These are phyloP conservation scores for Micrasema minimum DNA, from an alignment of 1,140 invertebrate genomes.

Conservation along the genomic window DNA sequence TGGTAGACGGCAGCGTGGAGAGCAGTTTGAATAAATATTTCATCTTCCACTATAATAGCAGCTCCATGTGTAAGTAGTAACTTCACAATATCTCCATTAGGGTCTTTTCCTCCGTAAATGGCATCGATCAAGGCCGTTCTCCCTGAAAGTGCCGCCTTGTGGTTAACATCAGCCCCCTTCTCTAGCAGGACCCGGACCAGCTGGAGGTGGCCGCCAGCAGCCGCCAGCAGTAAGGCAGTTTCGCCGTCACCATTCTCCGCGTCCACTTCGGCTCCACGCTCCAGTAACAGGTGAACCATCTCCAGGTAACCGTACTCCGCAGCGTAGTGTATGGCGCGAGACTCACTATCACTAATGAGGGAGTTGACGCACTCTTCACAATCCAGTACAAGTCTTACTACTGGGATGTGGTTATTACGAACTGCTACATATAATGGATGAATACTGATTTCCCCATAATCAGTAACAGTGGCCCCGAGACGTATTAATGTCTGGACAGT, in stretches of 20 bases:
- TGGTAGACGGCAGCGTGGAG: too few species aligned
- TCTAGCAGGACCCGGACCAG: not conserved
- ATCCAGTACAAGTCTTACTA: not conserved
- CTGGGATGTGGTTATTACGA: not conserved
- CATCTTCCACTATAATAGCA: too few species aligned
- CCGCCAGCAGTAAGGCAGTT: not conserved
- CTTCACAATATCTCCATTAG: too few species aligned
- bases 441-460: not conserved
- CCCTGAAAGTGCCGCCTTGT: not conserved
- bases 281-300: not conserved
- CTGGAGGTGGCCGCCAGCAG: not conserved
- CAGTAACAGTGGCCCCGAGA: not conserved
- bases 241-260: not conserved
- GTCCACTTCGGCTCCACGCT: not conserved
- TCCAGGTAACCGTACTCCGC: not conserved
- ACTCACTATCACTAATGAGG: not conserved
- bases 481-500: not conserved
- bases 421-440: not conserved
- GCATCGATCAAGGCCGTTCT: not conserved
- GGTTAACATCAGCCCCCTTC: not conserved
- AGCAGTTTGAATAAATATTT: too few species aligned
- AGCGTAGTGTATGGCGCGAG: not conserved
- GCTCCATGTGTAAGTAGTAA: too few species aligned
- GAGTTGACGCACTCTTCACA: not conserved
- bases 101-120: too few species aligned